Base-by-base conservation (phyloP, 2,113 vertebrate genomes). In the Empidonax traillii region DNA sequence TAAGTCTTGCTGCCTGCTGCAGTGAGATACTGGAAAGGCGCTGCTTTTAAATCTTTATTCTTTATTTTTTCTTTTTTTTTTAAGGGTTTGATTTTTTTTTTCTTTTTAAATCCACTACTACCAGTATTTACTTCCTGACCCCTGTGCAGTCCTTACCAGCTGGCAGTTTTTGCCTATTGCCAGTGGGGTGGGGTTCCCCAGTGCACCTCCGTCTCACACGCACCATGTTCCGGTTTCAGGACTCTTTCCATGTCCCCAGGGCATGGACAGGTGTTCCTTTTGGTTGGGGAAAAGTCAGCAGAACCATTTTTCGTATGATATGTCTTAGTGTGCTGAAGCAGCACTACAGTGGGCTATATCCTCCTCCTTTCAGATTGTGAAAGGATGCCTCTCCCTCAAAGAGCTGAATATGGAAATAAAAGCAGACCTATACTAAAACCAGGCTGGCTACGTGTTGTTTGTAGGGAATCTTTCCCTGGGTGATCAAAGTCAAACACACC, bases 281-380 rank as follows among this genome's bases (percentile, higher is more conserved):
- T 86, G 89, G 81, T 75, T 89, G 85, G 91, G 93, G 77, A 85
- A 97, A 96, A 66, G 95, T 96, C 94, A 78, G 47, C 89, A 77
- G 69, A 91, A 56, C 68, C 51, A 84, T 89, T 75, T 87, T 63
- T 80, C 24, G 51, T 74, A 53, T 93, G 89, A 92, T 62, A 92
- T 96, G 97, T 94, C 97, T 98, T 97, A 97, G 97, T 91, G 98
- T 98, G 98, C 98, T 98, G 97, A 98, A 98, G 96, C 98, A 98
- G 98, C 98, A 97, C 98, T 98, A 98, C 97, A 98, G 98, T 88
- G 98, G 98, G 97, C 98, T 98, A 90, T 98, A 98, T 98, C 98
- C 98, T 98, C 98, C 98, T 98, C 98, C 98, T 95, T 98, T 98
- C 98, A 98, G 99, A 98, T 98, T 98, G 96, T 91, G 97, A 95